phyloP scores from a whole-genome alignment of 2,888 invertebrate genomes.

The Parthenolecanium corni region DNA sequence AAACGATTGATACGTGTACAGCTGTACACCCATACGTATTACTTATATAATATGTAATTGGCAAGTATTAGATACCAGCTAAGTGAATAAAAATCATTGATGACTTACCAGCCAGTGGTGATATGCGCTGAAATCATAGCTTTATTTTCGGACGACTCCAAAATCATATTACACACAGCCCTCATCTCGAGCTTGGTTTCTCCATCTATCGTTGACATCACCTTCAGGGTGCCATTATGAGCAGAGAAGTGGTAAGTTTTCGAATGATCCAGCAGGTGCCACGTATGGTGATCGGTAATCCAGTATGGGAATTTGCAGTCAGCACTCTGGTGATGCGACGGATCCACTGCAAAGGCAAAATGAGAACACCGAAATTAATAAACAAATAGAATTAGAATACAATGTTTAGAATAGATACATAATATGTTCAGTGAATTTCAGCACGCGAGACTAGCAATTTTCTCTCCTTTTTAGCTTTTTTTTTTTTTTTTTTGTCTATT shows the following conservation, averaged over 20 bases:
- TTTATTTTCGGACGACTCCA: conserved; percentile 34
- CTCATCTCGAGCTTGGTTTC: conserved; percentile 46
- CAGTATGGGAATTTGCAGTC: conserved; percentile 65
- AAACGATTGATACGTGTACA: too few species aligned
- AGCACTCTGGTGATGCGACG: conserved; percentile 36
- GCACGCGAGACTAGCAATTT: too few species aligned
- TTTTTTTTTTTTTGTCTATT: too few species aligned
- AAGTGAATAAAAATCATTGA: too few species aligned
- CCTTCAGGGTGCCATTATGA: conserved; percentile 41
- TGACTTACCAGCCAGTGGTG: conserved; percentile 66
- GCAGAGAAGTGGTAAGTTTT: conserved; percentile 60
- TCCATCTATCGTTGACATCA: conserved; percentile 36
- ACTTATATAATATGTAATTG: too few species aligned
- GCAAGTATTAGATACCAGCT: too few species aligned
- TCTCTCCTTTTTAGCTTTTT: too few species aligned
- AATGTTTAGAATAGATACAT: too few species aligned
- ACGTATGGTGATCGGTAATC: conserved; percentile 67
- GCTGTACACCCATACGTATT: too few species aligned
- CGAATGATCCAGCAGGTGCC: conserved; percentile 63
- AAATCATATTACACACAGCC: conserved; percentile 34
- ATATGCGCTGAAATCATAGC: conserved; percentile 55
- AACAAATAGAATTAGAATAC: too few species aligned
- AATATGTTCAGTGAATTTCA: too few species aligned
- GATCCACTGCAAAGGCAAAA: conserved; percentile 47
- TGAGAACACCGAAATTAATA: too few species aligned